Evolutionary conservation across 2,888 invertebrate species (phyloP).

Genomic region (Cantharis flavilabris): DNA sequence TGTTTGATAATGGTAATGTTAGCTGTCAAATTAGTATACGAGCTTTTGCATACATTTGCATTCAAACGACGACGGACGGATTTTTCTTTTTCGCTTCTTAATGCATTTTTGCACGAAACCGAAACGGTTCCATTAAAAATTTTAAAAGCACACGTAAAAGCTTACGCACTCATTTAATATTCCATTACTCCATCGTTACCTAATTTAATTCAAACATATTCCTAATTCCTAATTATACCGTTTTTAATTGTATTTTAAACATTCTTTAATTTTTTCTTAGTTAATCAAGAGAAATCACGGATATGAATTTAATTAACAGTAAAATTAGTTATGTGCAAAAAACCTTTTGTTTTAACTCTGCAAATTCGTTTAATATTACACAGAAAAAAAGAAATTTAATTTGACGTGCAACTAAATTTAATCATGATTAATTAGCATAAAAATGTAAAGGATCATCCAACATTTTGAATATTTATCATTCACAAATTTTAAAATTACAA

Average conservation of each 20-base stretch:
- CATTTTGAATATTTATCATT: background rate
- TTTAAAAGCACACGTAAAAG: background rate
- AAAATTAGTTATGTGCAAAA: background rate
- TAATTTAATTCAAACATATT: background rate
- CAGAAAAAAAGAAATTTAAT: background rate
- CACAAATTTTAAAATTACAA: background rate
- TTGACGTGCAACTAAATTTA: background rate
- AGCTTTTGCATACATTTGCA: slow-evolving; percentile 53
- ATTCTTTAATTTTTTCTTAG: background rate
- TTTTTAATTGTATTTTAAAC: background rate
- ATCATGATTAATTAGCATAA: background rate
- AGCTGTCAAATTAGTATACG: slow-evolving; percentile 48
- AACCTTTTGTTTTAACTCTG: background rate
- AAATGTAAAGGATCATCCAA: background rate
- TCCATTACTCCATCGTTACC: background rate
- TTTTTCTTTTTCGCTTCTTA: background rate
- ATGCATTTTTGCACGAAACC: slow-evolving; percentile 6
- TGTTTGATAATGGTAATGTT: slow-evolving; percentile 40
- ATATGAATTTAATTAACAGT: background rate
- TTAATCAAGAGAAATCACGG: background rate
- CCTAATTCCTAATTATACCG: background rate
- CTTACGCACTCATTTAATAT: background rate
- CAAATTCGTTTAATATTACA: background rate
- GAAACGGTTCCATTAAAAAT: background rate
- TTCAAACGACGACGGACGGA: background rate